phyloP scores from a whole-genome alignment of 2,113 vertebrate species.

The Rattus norvegicus region DNA sequence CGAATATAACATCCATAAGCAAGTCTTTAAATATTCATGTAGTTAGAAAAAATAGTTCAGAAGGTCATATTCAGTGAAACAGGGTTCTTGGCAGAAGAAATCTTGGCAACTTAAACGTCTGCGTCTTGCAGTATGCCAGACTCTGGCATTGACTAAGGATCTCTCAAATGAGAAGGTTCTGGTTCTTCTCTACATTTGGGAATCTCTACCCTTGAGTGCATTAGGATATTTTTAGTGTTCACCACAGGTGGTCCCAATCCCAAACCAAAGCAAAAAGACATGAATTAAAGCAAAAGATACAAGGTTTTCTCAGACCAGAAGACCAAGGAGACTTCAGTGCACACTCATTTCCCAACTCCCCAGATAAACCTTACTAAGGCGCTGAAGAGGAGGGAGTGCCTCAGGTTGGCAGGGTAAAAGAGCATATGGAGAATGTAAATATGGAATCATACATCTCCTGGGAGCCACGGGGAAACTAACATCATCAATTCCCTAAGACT shows the following conservation, averaged over 20 bases:
- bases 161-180: background rate
- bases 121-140: background rate
- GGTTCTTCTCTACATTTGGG: background rate
- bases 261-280: background rate
- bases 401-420: slow-evolving; percentile 13
- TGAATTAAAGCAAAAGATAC: background rate
- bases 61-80: background rate
- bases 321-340: background rate
- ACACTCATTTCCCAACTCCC: background rate
- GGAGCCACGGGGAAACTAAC: background rate
- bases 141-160: background rate
- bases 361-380: slow-evolving; percentile 25
- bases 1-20: slow-evolving; percentile 8
- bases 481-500: slow-evolving; percentile 59
- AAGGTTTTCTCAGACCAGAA: slow-evolving; percentile 19
- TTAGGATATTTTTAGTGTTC: background rate
- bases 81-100: background rate
- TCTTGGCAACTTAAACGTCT: background rate
- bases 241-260: background rate
- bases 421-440: slow-evolving; percentile 50
- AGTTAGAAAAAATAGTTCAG: background rate
- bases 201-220: background rate
- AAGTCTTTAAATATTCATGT: slow-evolving; percentile 30
- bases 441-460: slow-evolving; percentile 33
- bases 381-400: background rate